phyloP scores from a whole-genome alignment of 2,113 vertebrate species.

The Amazona guildingii region DNA sequence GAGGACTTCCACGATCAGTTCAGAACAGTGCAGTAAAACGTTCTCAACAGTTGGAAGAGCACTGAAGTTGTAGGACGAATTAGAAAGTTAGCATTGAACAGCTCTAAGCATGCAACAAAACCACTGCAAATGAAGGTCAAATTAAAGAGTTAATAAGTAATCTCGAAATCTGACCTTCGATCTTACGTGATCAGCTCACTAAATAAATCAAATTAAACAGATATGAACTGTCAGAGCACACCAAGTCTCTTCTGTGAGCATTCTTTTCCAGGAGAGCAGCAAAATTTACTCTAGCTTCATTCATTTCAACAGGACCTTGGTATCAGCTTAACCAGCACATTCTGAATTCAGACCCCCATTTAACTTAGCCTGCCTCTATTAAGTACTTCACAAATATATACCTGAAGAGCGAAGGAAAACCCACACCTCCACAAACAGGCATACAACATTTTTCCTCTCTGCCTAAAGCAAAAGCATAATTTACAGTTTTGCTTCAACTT shows the following conservation, averaged over 20 bases:
- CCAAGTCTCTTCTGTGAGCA: not conserved
- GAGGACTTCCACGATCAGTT: not conserved
- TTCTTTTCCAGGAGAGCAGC: not conserved
- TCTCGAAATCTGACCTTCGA: conserved; percentile 19
- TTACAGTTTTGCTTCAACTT: not conserved
- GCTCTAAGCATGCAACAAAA: not conserved
- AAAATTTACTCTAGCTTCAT: not conserved
- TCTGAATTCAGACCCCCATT: not conserved
- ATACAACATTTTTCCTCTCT: not conserved
- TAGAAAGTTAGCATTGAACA: not conserved
- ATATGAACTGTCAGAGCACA: not conserved
- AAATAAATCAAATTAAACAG: not conserved
- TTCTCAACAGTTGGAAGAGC: not conserved
- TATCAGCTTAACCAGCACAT: not conserved
- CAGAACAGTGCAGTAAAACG: not conserved
- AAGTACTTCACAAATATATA: not conserved
- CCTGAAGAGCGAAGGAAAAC: not conserved
- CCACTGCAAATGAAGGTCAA: conserved; percentile 8
- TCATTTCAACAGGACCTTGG: not conserved
- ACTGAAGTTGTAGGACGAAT: accelerated
- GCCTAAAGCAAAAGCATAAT: not conserved
- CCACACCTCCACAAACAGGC: not conserved
- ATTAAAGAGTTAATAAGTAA: conserved; percentile 65
- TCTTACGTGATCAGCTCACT: not conserved
- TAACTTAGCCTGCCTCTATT: not conserved